Evolutionary conservation across 2,888 invertebrate species (phyloP).

Genomic region (Mythimna impura): DNA sequence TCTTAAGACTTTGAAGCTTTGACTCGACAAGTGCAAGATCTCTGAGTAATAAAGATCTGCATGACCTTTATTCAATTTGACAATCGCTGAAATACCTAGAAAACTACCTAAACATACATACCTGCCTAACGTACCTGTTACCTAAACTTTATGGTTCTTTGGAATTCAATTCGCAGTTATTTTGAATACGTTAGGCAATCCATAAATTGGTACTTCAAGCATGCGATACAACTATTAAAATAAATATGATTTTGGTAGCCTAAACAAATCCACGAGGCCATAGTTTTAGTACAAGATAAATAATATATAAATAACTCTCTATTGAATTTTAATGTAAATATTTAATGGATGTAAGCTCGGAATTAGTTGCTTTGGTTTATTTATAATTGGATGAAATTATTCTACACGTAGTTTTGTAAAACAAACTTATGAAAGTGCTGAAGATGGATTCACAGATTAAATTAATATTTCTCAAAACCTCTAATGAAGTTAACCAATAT

Average conservation of each 20-base stretch:
- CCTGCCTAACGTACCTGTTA: too few species aligned
- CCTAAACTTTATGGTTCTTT: slow-evolving; percentile 10
- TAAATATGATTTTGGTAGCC: slow-evolving; percentile 20
- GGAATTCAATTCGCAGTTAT: slow-evolving; percentile 10
- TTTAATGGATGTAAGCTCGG: not conserved
- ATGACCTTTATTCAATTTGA: not conserved
- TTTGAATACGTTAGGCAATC: not conserved
- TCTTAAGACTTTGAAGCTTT: too few species aligned
- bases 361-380: not conserved
- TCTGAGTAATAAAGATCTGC: not conserved
- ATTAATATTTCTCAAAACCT: too few species aligned
- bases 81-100: too few species aligned
- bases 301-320: not conserved
- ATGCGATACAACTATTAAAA: slow-evolving; percentile 40
- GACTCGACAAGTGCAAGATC: too few species aligned
- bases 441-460: too few species aligned
- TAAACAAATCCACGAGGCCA: slow-evolving; percentile 23
- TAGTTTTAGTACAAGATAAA: slow-evolving; percentile 26
- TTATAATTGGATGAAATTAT: too few species aligned
- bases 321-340: slow-evolving; percentile 17
- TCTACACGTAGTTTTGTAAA: too few species aligned
- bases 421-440: too few species aligned
- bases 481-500: too few species aligned
- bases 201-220: slow-evolving; percentile 13
- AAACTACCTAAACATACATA: too few species aligned